Evolutionary conservation across 2,888 invertebrate genomes (phyloP).

Genomic region (Drosophila subquinaria): DNA sequence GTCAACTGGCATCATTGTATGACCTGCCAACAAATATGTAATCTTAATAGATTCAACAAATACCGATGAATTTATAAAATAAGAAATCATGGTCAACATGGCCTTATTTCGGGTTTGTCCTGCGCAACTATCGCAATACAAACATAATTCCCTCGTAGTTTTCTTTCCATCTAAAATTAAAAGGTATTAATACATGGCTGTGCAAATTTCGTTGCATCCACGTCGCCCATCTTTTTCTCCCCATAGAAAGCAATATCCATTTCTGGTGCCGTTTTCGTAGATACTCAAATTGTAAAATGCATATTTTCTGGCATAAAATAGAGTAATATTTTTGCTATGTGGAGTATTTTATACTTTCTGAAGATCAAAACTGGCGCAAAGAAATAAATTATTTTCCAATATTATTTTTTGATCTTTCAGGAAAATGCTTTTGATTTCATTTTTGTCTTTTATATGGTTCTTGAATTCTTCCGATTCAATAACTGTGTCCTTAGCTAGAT

Average conservation of each 20-base stretch:
- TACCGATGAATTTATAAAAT: background rate
- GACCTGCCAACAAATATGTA: background rate
- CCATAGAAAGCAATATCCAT: background rate
- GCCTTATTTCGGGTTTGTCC: slow-evolving; percentile 1
- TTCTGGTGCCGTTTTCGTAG: background rate
- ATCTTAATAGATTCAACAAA: background rate
- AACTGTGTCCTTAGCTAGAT: background rate
- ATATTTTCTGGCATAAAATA: background rate
- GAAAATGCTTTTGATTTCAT: background rate
- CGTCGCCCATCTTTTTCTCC: slow-evolving; percentile 1
- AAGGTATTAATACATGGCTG: no score
- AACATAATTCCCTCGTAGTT: background rate
- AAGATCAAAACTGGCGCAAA: background rate
- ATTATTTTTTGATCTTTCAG: background rate
- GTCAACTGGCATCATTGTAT: background rate
- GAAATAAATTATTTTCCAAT: background rate
- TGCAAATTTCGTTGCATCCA: no score
- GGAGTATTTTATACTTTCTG: slow-evolving; percentile 5
- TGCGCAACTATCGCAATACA: slow-evolving; percentile 2
- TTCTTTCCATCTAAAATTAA: no score
- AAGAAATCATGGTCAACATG: slow-evolving; percentile 1
- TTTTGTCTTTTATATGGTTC: background rate
- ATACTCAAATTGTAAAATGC: background rate
- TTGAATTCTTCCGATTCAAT: background rate
- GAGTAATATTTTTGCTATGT: background rate